Evolutionary conservation across 2,797 vertebrate genomes (phyloP).

Genomic region (Emys orbicularis): DNA sequence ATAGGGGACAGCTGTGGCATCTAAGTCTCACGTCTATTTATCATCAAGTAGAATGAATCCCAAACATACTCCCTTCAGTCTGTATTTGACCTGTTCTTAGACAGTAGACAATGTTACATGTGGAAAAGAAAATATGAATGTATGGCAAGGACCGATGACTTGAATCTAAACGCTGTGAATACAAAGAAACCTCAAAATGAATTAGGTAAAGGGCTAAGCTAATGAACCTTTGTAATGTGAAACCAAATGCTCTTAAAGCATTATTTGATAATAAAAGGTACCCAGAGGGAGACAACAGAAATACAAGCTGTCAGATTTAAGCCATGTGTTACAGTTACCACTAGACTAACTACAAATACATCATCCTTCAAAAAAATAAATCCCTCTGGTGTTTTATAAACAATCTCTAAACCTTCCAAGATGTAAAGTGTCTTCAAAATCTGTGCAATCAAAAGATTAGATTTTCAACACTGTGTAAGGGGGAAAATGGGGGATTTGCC

Average conservation of each 20-base stretch:
- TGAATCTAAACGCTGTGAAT: constrained; percentile 64
- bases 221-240: constrained; percentile 64
- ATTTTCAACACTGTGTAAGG: neutral
- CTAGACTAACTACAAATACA: constrained; percentile 41
- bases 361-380: constrained; percentile 1
- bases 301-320: constrained; percentile 56
- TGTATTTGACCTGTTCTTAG: constrained; percentile 74
- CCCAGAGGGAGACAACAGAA: constrained; percentile 41
- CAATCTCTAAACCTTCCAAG: neutral
- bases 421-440: constrained; percentile 17
- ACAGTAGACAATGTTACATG: constrained; percentile 66
- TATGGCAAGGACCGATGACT: constrained; percentile 35
- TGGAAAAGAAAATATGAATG: neutral
- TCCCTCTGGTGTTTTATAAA: neutral
- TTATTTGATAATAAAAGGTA: constrained; percentile 44
- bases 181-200: constrained; percentile 63
- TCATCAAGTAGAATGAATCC: constrained; percentile 83
- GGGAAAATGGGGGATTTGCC: neutral
- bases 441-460: neutral
- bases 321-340: constrained; percentile 14
- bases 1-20: constrained; percentile 82
- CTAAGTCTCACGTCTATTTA: constrained; percentile 80
- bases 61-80: constrained; percentile 78
- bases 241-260: constrained; percentile 61
- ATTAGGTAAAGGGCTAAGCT: constrained; percentile 66